Evolutionary conservation across 1,140 invertebrate genomes (phyloP), one percentile per base, ranked within the genome.

Genomic region (Cyclina sinensis): DNA sequence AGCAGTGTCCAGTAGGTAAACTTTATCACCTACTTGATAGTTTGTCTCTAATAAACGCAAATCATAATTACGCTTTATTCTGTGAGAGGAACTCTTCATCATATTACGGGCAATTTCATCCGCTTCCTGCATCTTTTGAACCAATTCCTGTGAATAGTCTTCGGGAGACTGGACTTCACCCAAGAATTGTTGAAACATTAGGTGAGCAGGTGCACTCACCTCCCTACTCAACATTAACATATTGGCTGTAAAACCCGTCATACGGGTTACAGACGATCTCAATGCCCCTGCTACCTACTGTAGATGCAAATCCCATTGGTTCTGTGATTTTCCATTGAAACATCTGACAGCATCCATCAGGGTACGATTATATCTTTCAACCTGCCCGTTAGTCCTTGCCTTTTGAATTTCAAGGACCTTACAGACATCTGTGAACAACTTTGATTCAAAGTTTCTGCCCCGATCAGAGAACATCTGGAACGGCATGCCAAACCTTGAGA

Each of bases 301-400:
- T 24, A 78, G 9, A 21, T 78, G 11, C 12, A 21, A 9, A 54
- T 62, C 32, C 37, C 82, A 70, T 18, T 37, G 32, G 57, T 65
- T 62, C 16, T 65, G 54, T 14, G 54, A 37, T 12, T 82, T 82
- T 4, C 79, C 79, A n/a, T 62, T 82, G 57, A 59, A 78, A 54
- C 84, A 86, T 9, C 84, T 70, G 4, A 86, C 65, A 5, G 39
- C 43, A 37, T 86, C 30, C 57, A 57, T 57, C 43, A 87, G 37
- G 9, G 74, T 79, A 57, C 74, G 70, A 84, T 95, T 92, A 46
- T 92, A 91, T 0, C 90, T 30, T 86, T 94, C 92, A 11, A 93
- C 91, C 27, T 92, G 70, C 12, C 95, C 94, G 68, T 95, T 95
- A 0, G 92, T 92, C 35, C 87, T 80, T 0, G 87, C 81, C 65